These are phyloP conservation scores for Rugalucina vietnamica DNA, from an alignment of 2,888 invertebrate species.

Conservation along the genomic window DNA sequence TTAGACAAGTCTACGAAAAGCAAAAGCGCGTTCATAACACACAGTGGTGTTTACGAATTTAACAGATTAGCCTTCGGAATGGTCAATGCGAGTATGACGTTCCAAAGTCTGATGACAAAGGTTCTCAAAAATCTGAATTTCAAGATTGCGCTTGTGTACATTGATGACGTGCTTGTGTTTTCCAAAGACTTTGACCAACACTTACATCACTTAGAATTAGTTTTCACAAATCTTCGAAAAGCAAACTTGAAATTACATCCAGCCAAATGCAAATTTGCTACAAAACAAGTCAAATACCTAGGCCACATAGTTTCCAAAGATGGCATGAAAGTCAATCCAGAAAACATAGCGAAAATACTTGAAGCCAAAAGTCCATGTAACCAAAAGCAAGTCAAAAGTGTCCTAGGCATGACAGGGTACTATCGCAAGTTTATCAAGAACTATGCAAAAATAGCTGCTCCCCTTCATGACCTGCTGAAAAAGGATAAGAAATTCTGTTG, in stretches of 20 bases:
- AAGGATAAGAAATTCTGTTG: slow-evolving; percentile 40
- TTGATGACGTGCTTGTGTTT: slow-evolving; percentile 53
- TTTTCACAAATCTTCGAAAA: slow-evolving; percentile 40
- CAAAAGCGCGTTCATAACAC: slow-evolving; percentile 46
- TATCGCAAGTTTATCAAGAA: slow-evolving; percentile 41
- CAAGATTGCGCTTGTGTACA: slow-evolving; percentile 49
- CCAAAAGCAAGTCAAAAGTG: slow-evolving; percentile 27
- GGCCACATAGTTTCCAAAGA: slow-evolving; percentile 52
- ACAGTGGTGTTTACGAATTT: slow-evolving; percentile 38
- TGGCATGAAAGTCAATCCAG: slow-evolving; percentile 29
- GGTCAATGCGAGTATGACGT: slow-evolving; percentile 36
- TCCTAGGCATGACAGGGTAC: slow-evolving; percentile 35
- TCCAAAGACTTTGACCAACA: slow-evolving; percentile 38
- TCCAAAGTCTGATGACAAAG: slow-evolving; percentile 36
- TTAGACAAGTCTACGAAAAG: slow-evolving; percentile 21
- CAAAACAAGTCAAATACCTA: slow-evolving; percentile 34
- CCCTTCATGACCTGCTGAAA: slow-evolving; percentile 31
- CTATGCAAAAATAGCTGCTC: slow-evolving; percentile 43
- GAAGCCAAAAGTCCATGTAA: slow-evolving; percentile 4
- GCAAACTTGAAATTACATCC: slow-evolving; percentile 49
- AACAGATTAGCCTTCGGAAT: slow-evolving; percentile 47
- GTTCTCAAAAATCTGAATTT: slow-evolving; percentile 35
- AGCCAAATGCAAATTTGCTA: slow-evolving; percentile 48
- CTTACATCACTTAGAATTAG: slow-evolving; percentile 26
- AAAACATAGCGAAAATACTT: slow-evolving; percentile 17